Conservation (phyloP, 1,140 invertebrate species). For the Dreissena rostriformis region DNA sequence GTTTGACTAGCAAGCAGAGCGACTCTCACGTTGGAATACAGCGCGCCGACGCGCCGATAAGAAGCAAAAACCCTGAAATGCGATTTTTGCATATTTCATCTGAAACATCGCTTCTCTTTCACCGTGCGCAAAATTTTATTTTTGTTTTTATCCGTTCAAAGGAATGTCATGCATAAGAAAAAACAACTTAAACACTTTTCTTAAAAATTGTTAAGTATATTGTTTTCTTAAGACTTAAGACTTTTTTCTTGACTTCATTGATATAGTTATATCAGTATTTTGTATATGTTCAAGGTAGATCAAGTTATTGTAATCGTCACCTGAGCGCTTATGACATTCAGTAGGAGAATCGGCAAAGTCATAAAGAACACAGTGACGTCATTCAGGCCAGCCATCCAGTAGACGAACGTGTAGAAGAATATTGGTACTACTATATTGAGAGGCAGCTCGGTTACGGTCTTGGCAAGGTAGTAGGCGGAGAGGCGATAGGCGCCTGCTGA, state of each 20-base stretch:
- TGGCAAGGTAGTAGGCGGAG: conserved; percentile 92
- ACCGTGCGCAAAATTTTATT: neutral
- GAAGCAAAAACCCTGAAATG: conserved; percentile 8
- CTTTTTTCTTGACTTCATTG: too few species aligned
- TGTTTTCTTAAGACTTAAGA: too few species aligned
- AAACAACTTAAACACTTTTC: neutral
- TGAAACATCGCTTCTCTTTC: neutral
- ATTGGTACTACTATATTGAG: conserved; percentile 90
- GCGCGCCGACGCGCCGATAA: conserved; percentile 1
- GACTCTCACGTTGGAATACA: neutral
- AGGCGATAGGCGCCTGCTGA: conserved; percentile 91
- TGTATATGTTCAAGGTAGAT: too few species aligned
- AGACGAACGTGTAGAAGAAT: conserved; percentile 85
- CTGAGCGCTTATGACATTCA: conserved; percentile 26
- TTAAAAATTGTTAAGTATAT: neutral
- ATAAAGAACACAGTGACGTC: conserved; percentile 85
- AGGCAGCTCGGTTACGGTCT: conserved; percentile 92
- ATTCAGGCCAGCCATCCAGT: conserved; percentile 87
- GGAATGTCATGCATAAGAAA: neutral
- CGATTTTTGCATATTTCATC: neutral
- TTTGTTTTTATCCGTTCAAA: neutral
- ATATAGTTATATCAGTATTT: too few species aligned
- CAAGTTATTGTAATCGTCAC: neutral
- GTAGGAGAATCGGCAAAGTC: conserved; percentile 17
- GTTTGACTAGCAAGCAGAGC: conserved; percentile 10